Percentiles rank a stretch among this genome's conserved stretches.
Evolutionary conservation across 2,888 invertebrate genomes (phyloP).

Genomic region (Liodrosophila aerea): DNA sequence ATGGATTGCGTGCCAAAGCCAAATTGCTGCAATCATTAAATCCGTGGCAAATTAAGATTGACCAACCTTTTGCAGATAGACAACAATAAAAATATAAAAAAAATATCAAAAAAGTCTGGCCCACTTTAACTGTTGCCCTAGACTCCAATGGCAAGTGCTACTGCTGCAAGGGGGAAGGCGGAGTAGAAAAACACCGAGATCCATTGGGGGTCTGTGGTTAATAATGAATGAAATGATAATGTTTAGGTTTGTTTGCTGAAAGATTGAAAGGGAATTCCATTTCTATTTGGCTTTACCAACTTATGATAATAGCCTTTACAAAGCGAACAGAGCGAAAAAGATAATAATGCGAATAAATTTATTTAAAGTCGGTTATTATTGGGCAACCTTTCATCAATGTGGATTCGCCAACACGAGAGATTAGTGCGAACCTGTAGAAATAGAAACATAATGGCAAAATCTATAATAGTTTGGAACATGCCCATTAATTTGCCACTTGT

Average conservation of each 20-base stretch:
- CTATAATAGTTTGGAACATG: conserved; percentile 13
- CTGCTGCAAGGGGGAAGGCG: neutral
- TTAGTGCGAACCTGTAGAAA: conserved; percentile 3
- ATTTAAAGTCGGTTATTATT: conserved; percentile 37
- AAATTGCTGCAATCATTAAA: conserved; percentile 26
- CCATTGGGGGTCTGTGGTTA: neutral
- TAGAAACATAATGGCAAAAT: conserved; percentile 13
- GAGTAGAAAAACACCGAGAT: neutral
- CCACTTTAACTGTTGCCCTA: conserved; percentile 25
- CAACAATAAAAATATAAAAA: neutral
- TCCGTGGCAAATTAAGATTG: conserved; percentile 25
- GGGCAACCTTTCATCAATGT: conserved; percentile 16
- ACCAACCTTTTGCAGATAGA: conserved; percentile 12
- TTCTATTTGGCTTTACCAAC: too few relatives aligned
- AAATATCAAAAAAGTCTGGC: conserved; percentile 18
- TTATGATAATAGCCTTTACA: conserved; percentile 11
- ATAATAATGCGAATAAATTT: conserved; percentile 47
- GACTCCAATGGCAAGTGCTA: conserved; percentile 18
- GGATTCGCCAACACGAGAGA: conserved; percentile 35
- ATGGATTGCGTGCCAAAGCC: neutral
- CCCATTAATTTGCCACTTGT: conserved; percentile 35
- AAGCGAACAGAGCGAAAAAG: neutral
- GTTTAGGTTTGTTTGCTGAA: too few relatives aligned
- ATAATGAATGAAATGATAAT: too few relatives aligned
- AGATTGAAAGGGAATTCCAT: too few relatives aligned